Base-by-base conservation (phyloP, 2,888 invertebrate species). In the Punctoribates punctum region DNA sequence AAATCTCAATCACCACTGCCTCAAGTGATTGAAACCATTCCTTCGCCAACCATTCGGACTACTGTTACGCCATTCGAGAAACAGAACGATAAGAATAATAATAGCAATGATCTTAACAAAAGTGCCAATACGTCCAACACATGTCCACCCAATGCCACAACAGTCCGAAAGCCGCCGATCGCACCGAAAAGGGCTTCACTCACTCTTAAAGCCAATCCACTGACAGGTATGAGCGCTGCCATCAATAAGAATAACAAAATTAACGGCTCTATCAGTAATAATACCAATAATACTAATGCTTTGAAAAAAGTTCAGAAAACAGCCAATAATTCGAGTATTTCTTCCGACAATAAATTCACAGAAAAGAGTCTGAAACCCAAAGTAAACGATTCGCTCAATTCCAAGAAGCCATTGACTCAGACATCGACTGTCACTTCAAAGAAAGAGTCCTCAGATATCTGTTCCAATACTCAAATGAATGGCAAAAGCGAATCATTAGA, bases 81-180 rank as follows among this genome's bases (percentile, higher is more conserved):
- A 72, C 23, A 72, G 11, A 23, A 72, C 6, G 72, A 72, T 25
- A 72, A 72, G 20, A 72, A 72, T 72, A 72, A 70, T 70, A 70
- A 65, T 34, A 23, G 13, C 51, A 51, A n/a, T 51, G 20, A 60
- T 60, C 5, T 13, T 27, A 15, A 38, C 65, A 72, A 72, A 72
- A 72, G 72, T 72, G 72, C 72, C 72, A 72, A 72, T 15, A 23
- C 23, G 23, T 46, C 38, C n/a, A 67, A 11, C 13, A 17, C 29
- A n/a, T n/a, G n/a, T 20, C 3, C 23, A 29, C 4, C 34, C 8
- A 70, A 15, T 23, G n/a, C n/a, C n/a, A 3, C 48, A 11, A 20
- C 72, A 1, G 6, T 48, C 0, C 42, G 42, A 15, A 72, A 72
- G 27, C 72, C 72, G 3, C 72, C 72, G 46, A 72, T 72, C 15